Evolutionary conservation across 2,888 invertebrate species (phyloP), one percentile per base, ranked within the genome.

Genomic region (Eumacrocentrus americanus): DNA sequence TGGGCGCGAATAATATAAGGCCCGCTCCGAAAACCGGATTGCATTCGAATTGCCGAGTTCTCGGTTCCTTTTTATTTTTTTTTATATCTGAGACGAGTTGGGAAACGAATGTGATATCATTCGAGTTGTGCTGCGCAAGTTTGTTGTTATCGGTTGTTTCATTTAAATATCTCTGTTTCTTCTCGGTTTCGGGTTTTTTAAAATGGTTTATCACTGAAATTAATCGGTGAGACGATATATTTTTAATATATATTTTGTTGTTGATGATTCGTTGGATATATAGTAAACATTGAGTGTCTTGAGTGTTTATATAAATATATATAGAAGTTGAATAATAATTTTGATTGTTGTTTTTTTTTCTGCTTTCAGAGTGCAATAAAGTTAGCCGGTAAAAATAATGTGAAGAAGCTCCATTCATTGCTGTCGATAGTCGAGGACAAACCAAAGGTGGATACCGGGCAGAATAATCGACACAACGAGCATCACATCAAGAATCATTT

Each of bases 381-480:
- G 80, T 77, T 84, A 79, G 84, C 84, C 66, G 84, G 83, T 74
- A 86, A 85, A 74, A 84, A 83, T 70, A 85, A 85, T 79, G 83
- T 84, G 72, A 85, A 85, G 76, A 83, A 85, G 61, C 78, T 85
- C 64, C 80, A 85, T 67, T 83, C 84, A 69, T 76, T 84, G 60
- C 77, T 84, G 70, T 82, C 84, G 74, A 82, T 84, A 79, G 83
- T 82, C 66, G 85, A 85, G 68, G 81, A 81, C 62, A 85, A 85
- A 77, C 84, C 85, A 72, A 85, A 85, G 79, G 82, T 85, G 72
- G 85, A 85, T 67, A 84, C 83, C 34, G 84, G 84, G 51, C 85
- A 84, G 72, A 81, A 82, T 66, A 82, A 83, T 76, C 81, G 82
- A 60, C 81, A 84, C 70, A 82, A 81, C 68, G 81, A 79, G 69